Evolutionary conservation across 2,113 vertebrate species (phyloP), one percentile per base, ranked within the genome.

Genomic region (Epinephelus fuscoguttatus): DNA sequence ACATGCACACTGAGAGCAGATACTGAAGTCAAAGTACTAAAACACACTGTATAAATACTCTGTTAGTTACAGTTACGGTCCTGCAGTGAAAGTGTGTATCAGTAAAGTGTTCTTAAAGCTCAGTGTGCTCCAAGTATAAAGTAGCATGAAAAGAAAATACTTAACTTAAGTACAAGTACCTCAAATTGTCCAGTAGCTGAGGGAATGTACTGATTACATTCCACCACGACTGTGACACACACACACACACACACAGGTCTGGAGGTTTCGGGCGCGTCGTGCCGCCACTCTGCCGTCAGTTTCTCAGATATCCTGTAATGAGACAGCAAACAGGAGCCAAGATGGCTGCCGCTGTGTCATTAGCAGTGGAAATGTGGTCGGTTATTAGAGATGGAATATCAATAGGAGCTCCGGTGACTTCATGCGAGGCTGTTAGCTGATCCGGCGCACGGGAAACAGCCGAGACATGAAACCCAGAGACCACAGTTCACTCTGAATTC

Each of bases 301-400:
- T 84, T 84, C 80, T 88, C 89, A 84, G 71, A 84, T 84, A 74
- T 68, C 86, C 76, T 83, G 62, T 91, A 91, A 92, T 89, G 77
- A 91, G 81, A 77, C 53, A 5, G 81, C 17, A 5, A 4, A 1
- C 53, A 0, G 42, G 80, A 90, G 91, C 91, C 89, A 89, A 87
- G 64, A 89, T 85, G 82, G 85, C 85, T 1, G 80, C 85, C n/a
- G 57, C 84, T 0, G 70, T 88, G 77, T 88, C 87, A 88, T 92
- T 81, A 89, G 84, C 87, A 81, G 89, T 92, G 89, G 89, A 92
- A 92, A 91, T 88, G 87, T 88, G 91, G 91, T 90, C 6, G 64
- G 47, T 72, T 84, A 83, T 87, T 88, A 87, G 80, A 88, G 81
- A 89, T 90, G 88, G 85, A 88, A 91, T 81, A 87, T 89, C 85